A percentile compares a stretch with the other conserved stretches of the same genome.
phyloP scores from a whole-genome alignment of 2,797 vertebrate species.

The Trichosurus vulpecula region DNA sequence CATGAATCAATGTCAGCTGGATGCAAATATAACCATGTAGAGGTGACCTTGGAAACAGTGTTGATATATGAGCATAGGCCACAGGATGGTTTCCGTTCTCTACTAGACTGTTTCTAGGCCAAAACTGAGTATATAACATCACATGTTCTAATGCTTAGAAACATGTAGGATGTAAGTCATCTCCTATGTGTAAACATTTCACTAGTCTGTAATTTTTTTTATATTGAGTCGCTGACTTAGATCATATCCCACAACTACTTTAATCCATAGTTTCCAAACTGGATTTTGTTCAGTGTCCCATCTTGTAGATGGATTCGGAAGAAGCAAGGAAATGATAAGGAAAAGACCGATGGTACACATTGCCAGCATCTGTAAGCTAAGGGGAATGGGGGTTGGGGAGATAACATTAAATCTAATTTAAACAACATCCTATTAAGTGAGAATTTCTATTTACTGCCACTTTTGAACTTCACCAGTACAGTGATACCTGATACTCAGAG shows the following conservation, averaged over 20 bases:
- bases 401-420: background rate
- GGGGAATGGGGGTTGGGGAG: background rate
- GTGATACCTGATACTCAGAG: background rate
- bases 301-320: slow-evolving; percentile 36
- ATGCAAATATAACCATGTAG: slow-evolving; percentile 84
- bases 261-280: background rate
- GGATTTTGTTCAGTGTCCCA: slow-evolving; percentile 24
- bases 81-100: slow-evolving; percentile 69
- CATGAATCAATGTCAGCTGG: slow-evolving; percentile 89
- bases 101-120: slow-evolving; percentile 52
- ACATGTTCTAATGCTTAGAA: slow-evolving; percentile 33
- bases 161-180: fast-evolving
- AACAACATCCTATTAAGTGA: background rate
- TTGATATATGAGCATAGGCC: slow-evolving; percentile 60
- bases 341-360: background rate
- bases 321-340: background rate
- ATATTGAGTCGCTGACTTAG: background rate
- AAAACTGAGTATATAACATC: slow-evolving; percentile 10
- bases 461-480: background rate
- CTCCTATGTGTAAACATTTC: fast-evolving
- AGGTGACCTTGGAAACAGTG: slow-evolving; percentile 86
- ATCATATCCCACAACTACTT: slow-evolving; percentile 22
- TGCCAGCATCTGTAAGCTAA: background rate
- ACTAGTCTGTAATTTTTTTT: slow-evolving; percentile 28
- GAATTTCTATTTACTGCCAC: background rate